Percentiles rank a stretch among this genome's conserved stretches.
These are phyloP conservation scores for Heterotis niloticus DNA, from an alignment of 2,113 vertebrate species.

Conservation along the genomic window DNA sequence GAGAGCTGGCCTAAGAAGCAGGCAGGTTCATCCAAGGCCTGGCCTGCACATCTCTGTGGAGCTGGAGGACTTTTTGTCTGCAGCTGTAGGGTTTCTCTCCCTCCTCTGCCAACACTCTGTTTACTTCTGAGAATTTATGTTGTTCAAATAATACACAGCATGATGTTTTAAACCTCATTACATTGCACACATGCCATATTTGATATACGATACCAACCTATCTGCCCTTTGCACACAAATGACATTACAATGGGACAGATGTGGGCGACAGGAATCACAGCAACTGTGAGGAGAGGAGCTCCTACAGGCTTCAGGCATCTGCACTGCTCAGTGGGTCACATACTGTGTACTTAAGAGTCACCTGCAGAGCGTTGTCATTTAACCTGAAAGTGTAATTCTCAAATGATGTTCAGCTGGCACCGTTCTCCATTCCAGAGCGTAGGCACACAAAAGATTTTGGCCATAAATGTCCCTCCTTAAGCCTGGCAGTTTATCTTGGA, in stretches of 20 bases:
- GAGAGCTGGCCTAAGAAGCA: slow-evolving; percentile 50
- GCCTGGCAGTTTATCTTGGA: slow-evolving; percentile 42
- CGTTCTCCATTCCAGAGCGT: background rate
- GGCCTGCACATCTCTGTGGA: slow-evolving; percentile 20
- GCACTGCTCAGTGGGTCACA: background rate
- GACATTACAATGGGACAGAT: background rate
- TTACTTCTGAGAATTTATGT: slow-evolving; percentile 59
- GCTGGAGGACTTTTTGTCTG: slow-evolving; percentile 37
- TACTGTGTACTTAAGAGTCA: background rate
- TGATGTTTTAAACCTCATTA: background rate
- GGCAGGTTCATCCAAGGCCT: slow-evolving; percentile 55
- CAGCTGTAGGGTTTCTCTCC: slow-evolving; percentile 43
- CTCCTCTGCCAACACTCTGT: slow-evolving; percentile 55
- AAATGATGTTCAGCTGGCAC: slow-evolving; percentile 8
- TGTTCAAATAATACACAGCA: slow-evolving; percentile 54
- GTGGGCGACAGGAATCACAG: background rate
- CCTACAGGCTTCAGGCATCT: background rate
- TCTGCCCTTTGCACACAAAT: background rate
- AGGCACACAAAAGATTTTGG: background rate
- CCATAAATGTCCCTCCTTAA: background rate
- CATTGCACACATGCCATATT: background rate
- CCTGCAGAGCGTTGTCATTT: background rate
- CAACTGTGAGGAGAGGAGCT: background rate
- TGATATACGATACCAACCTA: background rate
- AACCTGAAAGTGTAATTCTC: background rate